Percentiles rank a stretch among this genome's conserved stretches.
These are phyloP conservation scores for Heteropelma amictum DNA, from an alignment of 2,888 invertebrate species.

Conservation along the genomic window DNA sequence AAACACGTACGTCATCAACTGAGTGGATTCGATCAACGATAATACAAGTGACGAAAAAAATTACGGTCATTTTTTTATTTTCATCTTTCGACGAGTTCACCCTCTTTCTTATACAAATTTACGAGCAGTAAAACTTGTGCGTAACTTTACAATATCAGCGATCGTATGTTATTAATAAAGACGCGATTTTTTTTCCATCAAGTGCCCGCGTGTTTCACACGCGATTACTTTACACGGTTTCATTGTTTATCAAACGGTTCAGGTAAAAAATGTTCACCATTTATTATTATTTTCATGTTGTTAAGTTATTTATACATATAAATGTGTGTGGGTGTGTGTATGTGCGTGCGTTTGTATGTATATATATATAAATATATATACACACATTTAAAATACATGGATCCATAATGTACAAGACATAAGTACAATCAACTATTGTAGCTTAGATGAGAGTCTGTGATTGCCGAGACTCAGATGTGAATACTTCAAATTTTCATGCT, in stretches of 20 bases:
- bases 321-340: background rate
- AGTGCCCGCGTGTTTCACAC: background rate
- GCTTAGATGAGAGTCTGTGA: conserved; percentile 75
- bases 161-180: conserved; percentile 57
- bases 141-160: conserved; percentile 74
- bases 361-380: conserved; percentile 20
- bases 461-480: conserved; percentile 71
- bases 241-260: conserved; percentile 16
- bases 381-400: conserved; percentile 12
- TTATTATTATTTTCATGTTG: conserved; percentile 39
- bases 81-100: conserved; percentile 46
- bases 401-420: conserved; percentile 73
- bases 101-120: conserved; percentile 63
- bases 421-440: conserved; percentile 77
- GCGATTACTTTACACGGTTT: conserved; percentile 1
- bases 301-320: no score
- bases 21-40: conserved; percentile 22
- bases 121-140: conserved; percentile 73
- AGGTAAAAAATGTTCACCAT: conserved; percentile 17
- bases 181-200: conserved; percentile 19
- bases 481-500: conserved; percentile 34
- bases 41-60: background rate
- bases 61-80: conserved; percentile 55
- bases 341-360: background rate
- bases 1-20: no score